A percentile compares a stretch with the other conserved stretches of the same genome.
Conservation (phyloP, 2,888 invertebrate species). For the Folsomia manolachei region DNA sequence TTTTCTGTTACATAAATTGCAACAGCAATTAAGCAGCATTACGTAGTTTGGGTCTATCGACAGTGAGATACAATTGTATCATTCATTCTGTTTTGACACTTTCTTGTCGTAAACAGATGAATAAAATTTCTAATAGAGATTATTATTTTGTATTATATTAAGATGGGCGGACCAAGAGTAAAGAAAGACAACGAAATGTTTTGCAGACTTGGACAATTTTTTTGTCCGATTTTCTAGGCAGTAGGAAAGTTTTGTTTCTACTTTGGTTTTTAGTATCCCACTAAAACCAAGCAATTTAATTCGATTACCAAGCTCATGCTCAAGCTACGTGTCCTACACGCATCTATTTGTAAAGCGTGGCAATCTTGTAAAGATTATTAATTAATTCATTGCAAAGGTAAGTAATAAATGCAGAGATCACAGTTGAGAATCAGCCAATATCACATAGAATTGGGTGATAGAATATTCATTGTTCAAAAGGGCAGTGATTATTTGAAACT, state of each 20-base stretch:
- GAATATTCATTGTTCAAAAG: not conserved
- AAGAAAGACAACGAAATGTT: not conserved
- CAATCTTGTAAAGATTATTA: not conserved
- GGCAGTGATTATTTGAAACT: constrained; percentile 3
- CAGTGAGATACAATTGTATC: not conserved
- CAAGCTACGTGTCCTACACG: not conserved
- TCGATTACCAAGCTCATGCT: too few relatives aligned
- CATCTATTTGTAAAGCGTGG: not conserved
- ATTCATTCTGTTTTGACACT: too few relatives aligned
- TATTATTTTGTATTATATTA: too few relatives aligned
- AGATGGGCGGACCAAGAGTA: too few relatives aligned
- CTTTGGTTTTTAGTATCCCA: not conserved
- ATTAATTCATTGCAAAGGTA: constrained; percentile 9
- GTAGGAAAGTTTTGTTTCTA: too few relatives aligned
- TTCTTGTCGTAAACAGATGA: too few relatives aligned
- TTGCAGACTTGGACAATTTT: too few relatives aligned
- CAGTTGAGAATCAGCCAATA: constrained; percentile 48
- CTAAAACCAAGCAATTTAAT: not conserved
- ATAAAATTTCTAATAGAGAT: too few relatives aligned
- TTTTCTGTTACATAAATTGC: not conserved
- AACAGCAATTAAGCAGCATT: not conserved
- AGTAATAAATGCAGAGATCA: constrained; percentile 49
- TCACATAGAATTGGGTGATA: constrained; percentile 20
- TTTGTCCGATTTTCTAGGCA: not conserved
- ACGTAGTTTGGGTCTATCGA: too few relatives aligned